These are phyloP conservation scores for Scelioninae gen. 2 DNA, from an alignment of 2,888 invertebrate species.

Conservation along the genomic window DNA sequence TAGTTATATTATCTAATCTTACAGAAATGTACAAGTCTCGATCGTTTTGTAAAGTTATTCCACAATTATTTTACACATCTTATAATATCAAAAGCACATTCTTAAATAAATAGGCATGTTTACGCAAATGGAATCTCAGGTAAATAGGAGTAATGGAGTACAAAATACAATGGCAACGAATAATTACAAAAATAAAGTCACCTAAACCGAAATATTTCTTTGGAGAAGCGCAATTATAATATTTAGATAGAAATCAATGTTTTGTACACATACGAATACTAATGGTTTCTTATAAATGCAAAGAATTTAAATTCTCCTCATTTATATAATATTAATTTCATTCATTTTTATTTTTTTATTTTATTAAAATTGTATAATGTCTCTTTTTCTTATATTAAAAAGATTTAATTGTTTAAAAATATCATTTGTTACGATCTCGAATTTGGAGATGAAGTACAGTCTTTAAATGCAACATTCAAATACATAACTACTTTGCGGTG, in stretches of 20 bases:
- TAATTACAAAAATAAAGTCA: constrained; percentile 17
- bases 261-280: constrained; percentile 31
- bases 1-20: too few relatives aligned
- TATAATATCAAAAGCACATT: constrained; percentile 25
- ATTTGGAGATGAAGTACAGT: constrained; percentile 39
- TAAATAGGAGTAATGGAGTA: background rate
- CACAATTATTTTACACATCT: constrained; percentile 35
- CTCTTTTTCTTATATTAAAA: constrained; percentile 11
- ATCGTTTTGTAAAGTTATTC: constrained; percentile 30
- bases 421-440: constrained; percentile 25
- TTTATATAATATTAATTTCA: constrained; percentile 7
- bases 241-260: constrained; percentile 11
- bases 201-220: constrained; percentile 28
- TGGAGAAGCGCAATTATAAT: constrained; percentile 14
- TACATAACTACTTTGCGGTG: constrained; percentile 40
- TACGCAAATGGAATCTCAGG: constrained; percentile 5
- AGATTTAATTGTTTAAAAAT: constrained; percentile 27
- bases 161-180: constrained; percentile 14
- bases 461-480: constrained; percentile 38
- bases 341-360: constrained; percentile 19
- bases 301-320: constrained; percentile 16
- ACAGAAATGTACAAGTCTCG: constrained; percentile 63
- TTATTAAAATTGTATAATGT: too few relatives aligned
- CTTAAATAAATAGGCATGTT: constrained; percentile 1
- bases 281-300: constrained; percentile 24